Percentiles rank a stretch among this genome's conserved stretches.
Conservation (phyloP, 92 coral and sea anemone species). For the Scolanthus callimorphus region DNA sequence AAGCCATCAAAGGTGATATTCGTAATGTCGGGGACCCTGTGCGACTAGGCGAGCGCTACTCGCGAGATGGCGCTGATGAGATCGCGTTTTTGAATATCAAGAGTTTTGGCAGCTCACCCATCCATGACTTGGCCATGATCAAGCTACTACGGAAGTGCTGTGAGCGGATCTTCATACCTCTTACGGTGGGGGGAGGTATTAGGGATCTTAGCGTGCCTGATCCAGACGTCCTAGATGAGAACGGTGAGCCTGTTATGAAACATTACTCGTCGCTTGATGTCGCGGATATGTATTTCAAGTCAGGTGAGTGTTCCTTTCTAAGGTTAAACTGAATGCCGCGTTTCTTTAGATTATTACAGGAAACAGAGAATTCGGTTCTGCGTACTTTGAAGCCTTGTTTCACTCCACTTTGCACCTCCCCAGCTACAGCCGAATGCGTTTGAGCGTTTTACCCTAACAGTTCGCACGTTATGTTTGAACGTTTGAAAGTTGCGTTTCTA, state of each 20-base stretch:
- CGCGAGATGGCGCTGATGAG: constrained; percentile 51
- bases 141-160: constrained; percentile 42
- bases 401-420: too few species aligned
- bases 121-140: constrained; percentile 49
- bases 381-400: too few species aligned
- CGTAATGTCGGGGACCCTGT: constrained; percentile 52
- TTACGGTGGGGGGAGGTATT: constrained; percentile 59
- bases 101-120: constrained; percentile 49
- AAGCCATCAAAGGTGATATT: constrained; percentile 26
- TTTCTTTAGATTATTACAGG: too few species aligned
- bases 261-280: constrained; percentile 46
- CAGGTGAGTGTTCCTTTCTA: too few species aligned
- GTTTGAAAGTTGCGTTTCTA: too few species aligned
- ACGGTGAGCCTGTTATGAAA: constrained; percentile 11
- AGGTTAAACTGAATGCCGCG: too few species aligned
- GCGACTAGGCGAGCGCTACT: constrained; percentile 37
- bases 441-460: too few species aligned
- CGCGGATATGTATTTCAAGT: constrained; percentile 46
- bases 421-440: too few species aligned
- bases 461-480: too few species aligned
- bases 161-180: constrained; percentile 50
- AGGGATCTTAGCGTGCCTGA: constrained; percentile 32
- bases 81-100: constrained; percentile 47
- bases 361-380: too few species aligned
- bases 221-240: constrained; percentile 9